Evolutionary conservation across 2,113 vertebrate species (phyloP).

Genomic region (Amphilophus citrinellus): DNA sequence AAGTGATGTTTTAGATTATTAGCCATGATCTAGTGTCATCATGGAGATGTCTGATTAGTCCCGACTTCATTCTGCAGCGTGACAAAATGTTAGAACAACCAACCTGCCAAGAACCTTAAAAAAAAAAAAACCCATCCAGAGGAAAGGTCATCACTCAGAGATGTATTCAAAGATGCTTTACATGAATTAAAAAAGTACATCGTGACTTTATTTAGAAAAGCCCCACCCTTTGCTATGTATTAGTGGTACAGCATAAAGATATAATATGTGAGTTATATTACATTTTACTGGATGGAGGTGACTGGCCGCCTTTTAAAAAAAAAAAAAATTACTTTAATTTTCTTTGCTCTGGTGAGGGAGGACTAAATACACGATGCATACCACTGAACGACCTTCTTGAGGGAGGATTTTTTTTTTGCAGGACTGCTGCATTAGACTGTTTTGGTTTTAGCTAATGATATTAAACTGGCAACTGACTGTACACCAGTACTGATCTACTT

Average conservation of each 20-base stretch:
- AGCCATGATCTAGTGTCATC: accelerated
- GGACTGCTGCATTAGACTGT: background rate
- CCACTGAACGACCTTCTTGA: background rate
- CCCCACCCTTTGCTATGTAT: background rate
- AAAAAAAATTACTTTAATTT: too few relatives aligned
- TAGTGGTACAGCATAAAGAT: background rate
- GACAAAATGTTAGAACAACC: too few relatives aligned
- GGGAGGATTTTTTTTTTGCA: background rate
- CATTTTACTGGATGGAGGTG: background rate
- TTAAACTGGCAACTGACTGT: conserved; percentile 1
- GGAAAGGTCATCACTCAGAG: too few relatives aligned
- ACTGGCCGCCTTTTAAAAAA: background rate
- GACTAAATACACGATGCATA: too few relatives aligned
- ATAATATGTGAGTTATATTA: background rate
- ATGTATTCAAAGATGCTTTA: too few relatives aligned
- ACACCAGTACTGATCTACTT: background rate
- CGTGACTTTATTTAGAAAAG: background rate
- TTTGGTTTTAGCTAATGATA: background rate
- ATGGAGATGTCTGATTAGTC: background rate
- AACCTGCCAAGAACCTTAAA: too few relatives aligned
- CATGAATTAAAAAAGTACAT: too few relatives aligned
- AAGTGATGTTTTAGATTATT: background rate
- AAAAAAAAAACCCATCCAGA: too few relatives aligned
- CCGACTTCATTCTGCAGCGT: too few relatives aligned
- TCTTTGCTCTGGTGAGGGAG: background rate